Evolutionary conservation across 2,888 invertebrate species (phyloP).

Genomic region (Luperina testacea): DNA sequence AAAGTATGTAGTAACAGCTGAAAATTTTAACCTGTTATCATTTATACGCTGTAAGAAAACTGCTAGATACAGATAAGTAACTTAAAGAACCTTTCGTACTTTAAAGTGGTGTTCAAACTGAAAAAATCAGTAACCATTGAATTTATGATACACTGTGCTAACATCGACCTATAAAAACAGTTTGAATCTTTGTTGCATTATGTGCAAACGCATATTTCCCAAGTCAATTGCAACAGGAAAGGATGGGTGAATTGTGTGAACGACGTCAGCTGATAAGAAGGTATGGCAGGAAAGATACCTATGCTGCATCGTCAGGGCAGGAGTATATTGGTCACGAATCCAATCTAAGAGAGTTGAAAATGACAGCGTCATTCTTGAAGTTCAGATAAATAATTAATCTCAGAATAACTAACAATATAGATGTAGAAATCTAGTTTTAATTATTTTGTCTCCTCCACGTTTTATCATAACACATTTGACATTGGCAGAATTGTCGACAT

Average conservation of each 20-base stretch:
- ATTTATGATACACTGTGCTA: not conserved
- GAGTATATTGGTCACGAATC: not conserved
- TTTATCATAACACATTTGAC: too few relatives aligned
- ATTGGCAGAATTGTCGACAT: too few relatives aligned
- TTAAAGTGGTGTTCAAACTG: not conserved
- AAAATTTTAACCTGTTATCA: constrained; percentile 4
- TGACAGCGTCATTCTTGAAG: not conserved
- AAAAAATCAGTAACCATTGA: not conserved
- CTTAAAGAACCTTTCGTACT: not conserved
- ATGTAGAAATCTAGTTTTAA: too few relatives aligned
- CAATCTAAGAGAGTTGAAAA: not conserved
- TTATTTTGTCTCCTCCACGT: too few relatives aligned
- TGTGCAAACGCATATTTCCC: not conserved
- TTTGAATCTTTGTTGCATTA: not conserved
- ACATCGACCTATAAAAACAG: not conserved
- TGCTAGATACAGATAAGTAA: constrained; percentile 19
- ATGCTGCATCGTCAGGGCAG: not conserved
- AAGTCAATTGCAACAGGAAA: too few relatives aligned
- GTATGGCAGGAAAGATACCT: not conserved
- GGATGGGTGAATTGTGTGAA: not conserved
- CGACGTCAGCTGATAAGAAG: not conserved
- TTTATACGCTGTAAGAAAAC: constrained; percentile 49
- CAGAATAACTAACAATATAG: too few relatives aligned
- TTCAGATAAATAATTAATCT: not conserved
- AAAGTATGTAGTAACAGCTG: constrained; percentile 28